Evolutionary conservation across 2,797 vertebrate species (phyloP), one percentile per base, ranked within the genome.

Genomic region (Acipenser ruthenus): DNA sequence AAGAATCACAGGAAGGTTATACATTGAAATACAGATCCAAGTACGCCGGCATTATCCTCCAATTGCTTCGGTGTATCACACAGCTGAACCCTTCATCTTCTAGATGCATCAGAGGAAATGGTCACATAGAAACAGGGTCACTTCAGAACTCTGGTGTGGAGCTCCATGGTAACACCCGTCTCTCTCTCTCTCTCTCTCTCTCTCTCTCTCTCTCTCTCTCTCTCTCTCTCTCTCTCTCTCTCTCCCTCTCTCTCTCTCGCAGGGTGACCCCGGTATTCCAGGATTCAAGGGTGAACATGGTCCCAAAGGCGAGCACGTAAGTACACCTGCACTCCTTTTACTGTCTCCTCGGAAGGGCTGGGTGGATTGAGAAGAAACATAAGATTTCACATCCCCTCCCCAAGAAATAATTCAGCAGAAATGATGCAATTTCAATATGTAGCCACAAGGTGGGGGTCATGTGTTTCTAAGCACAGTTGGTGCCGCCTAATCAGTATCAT

Each of bases 251-350:
- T 71, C 65, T 60, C 13, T 60, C 50, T 52, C 0, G 58, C 67
- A 98, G 95, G 95, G 95, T 72, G 95, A 97, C 66, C 95, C 94
- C 23, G 95, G 95, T 75, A 87, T 94, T 71, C 88, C 93, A 61
- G 95, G 95, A 80, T 93, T 96, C 85, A 98, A 98, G 82, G 95
- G 95, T 15, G 95, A 98, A 79, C 87, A 89, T 74, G 95, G 95
- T 74, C 95, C 95, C 6, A 98, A 97, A 75, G 95, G 95, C 78
- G 95, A 98, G 78, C 80, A 89, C 72, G 95, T 97, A 83, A 93
- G 94, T 93, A 68, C 51, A 66, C 49, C 1, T 23, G 6, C n/a
- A 12, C 13, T 6, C 11, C 10, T 60, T 1, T 1, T 18, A 1
- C 15, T 18, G 15, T 18, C 15, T 18, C 15, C 15, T 18, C 15